Evolutionary conservation across 2,888 invertebrate genomes (phyloP), one percentile per base, ranked within the genome.

Genomic region (Noctua fimbriata): DNA sequence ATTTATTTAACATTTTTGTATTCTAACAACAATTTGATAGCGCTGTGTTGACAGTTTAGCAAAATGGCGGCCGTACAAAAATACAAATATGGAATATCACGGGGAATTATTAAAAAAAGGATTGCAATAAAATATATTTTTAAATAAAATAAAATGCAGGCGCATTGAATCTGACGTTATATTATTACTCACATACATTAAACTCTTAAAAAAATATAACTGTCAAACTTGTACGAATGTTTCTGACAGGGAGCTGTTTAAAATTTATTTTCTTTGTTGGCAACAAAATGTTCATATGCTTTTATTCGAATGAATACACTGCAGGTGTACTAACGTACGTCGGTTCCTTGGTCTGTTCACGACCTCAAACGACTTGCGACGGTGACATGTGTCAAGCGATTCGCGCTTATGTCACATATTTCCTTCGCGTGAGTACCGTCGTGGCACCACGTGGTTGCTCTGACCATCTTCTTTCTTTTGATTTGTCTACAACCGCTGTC

Each of bases 21-120:
- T 86, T 87, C 78, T 88, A 89, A 90, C 86, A 90, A 89, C 87
- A 88, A 89, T 88, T 88, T 87, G 78, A 85, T 67, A 82, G 52
- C 60, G 58, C 70, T 41, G 69, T 84, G 79, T 90, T 86, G 87
- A 87, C 89, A 84, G 83, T 78, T 78, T 3, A 73, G 49, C 60
- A 88, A 78, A 3, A 82, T 79, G 69, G 76, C 85, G n/a, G 73
- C 75, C 18, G 63, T 84, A 76, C 55, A 79, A 87, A 76, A 73
- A 76, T 84, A 86, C 65, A 84, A 79, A 47, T 58, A 47, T n/a
- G 24, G 10, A 55, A 44, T 79, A 63, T 71, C 69, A 73, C 52
- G 73, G 36, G 52, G 41, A 69, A 63, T 66, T 66, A 52, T 52
- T 32, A n/a, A 70, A 65, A 66, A 83, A 24, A 77, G n/a, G n/a